Conservation (phyloP, 2,888 invertebrate species). For the Nomada flava region DNA sequence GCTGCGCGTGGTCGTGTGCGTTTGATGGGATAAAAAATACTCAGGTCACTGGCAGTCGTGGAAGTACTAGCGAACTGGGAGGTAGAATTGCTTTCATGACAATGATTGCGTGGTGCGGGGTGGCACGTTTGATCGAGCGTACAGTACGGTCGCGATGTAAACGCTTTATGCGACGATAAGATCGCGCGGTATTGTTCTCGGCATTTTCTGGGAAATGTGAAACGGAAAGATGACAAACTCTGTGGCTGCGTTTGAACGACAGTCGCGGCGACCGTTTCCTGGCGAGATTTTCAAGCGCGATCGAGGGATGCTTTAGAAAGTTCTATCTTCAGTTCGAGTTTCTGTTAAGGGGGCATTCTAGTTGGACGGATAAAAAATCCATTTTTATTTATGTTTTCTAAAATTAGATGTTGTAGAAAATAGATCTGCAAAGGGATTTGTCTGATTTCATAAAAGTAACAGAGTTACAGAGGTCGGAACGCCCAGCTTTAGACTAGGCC, state of each 20-base stretch:
- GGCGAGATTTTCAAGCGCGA: neutral
- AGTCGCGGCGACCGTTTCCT: neutral
- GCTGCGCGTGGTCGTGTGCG: neutral
- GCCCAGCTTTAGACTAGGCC: too few relatives aligned
- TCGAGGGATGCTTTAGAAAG: too few relatives aligned
- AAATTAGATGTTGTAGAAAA: too few relatives aligned
- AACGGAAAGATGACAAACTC: neutral
- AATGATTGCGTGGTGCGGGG: neutral
- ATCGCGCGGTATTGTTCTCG: neutral
- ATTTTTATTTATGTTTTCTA: too few relatives aligned
- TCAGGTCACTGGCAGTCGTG: neutral
- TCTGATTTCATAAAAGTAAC: too few relatives aligned
- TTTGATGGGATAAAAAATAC: slow-evolving; percentile 17
- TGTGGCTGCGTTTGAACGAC: neutral
- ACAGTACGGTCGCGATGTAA: slow-evolving; percentile 14
- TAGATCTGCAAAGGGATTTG: too few relatives aligned
- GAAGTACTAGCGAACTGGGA: slow-evolving; percentile 13
- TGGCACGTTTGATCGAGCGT: slow-evolving; percentile 34
- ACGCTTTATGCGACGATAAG: slow-evolving; percentile 16
- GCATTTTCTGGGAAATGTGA: neutral
- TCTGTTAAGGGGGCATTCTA: too few relatives aligned
- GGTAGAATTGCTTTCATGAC: slow-evolving; percentile 18
- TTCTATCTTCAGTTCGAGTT: too few relatives aligned
- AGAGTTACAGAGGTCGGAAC: too few relatives aligned
- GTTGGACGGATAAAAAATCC: too few relatives aligned